Base-by-base conservation (phyloP, 2,888 invertebrate species). In the Gymnosoma rotundatum region DNA sequence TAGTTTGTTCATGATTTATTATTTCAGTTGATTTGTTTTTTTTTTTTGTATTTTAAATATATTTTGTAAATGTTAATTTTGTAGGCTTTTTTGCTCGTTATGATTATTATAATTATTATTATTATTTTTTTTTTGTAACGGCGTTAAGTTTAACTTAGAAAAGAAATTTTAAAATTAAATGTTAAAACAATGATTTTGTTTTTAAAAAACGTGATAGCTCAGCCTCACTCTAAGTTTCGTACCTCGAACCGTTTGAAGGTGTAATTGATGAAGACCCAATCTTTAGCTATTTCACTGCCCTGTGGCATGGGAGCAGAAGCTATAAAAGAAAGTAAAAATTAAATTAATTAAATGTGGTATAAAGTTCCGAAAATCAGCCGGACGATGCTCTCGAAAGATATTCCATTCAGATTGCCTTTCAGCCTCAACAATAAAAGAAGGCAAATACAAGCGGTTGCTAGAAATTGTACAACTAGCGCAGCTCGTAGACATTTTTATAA, bases 241-340 rank as follows among this genome's bases (percentile, higher is more conserved):
- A 91, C 99, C 93, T 99, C 99, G 93, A 99, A 99, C 88, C 99
- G 95, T 93, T 99, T 99, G 94, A 99, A 99, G 85, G 99, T 99
- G 93, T 99, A 99, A 94, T 99, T 99, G 92, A 99, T 98, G 93
- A 99, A 99, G 88, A 99, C 99, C 98, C 99, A 99, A 94, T 99
- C 99, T 94, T 99, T 99, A 93, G 97, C 96, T 89, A 96, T 96
- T 93, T 98, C 98, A 86, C 97, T 97, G 91, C 98, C 98, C 93
- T 97, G 97, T 81, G 96, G 95, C 90, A 96, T 94, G 52, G 98
- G 97, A 85, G 97, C 97, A 84, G 97, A 95, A 89, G 97, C 96
- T 96, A 93, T 38, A 93, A 25, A 32, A 52, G n/a, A 61, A 52
- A 58, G 56, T 42, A 60, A 25, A 60, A 36, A 32, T 64, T 32